phyloP scores from a whole-genome alignment of 1,140 invertebrate species.

The Sesamia nonagrioides region DNA sequence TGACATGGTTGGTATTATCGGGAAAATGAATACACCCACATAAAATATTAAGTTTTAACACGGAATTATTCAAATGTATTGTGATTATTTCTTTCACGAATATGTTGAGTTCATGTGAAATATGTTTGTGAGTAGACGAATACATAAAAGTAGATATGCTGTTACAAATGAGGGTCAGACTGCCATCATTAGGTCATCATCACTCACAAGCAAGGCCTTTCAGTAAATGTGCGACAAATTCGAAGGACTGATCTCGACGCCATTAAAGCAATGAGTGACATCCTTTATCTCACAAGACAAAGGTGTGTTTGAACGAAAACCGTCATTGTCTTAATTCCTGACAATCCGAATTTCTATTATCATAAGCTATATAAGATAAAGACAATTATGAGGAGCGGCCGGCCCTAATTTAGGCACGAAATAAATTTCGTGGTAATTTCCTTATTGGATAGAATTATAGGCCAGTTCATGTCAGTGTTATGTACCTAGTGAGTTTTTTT shows the following conservation, averaged over 20 bases:
- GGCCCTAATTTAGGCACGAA: constrained; percentile 19
- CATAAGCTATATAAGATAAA: constrained; percentile 35
- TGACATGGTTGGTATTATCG: constrained; percentile 29
- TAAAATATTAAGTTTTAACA: constrained; percentile 42
- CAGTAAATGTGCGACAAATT: constrained; percentile 35
- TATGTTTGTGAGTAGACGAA: not conserved
- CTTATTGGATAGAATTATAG: not conserved
- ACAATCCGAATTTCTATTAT: constrained; percentile 26
- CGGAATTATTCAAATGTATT: not conserved
- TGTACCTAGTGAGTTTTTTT: too few species aligned
- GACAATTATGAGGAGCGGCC: constrained; percentile 10
- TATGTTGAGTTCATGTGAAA: not conserved
- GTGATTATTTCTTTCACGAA: not conserved
- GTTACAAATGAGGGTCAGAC: constrained; percentile 5
- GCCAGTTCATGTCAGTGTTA: too few species aligned
- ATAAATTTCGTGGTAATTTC: constrained; percentile 3
- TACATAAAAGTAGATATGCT: not conserved
- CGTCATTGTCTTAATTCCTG: constrained; percentile 27
- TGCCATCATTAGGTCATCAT: constrained; percentile 8
- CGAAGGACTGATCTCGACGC: constrained; percentile 29
- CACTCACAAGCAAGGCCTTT: constrained; percentile 17
- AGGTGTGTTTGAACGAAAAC: constrained; percentile 43
- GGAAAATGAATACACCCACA: constrained; percentile 30
- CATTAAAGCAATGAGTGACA: constrained; percentile 38
- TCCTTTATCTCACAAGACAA: constrained; percentile 39